phyloP scores from a whole-genome alignment of 2,797 vertebrate genomes.

The Valencia hispanica region DNA sequence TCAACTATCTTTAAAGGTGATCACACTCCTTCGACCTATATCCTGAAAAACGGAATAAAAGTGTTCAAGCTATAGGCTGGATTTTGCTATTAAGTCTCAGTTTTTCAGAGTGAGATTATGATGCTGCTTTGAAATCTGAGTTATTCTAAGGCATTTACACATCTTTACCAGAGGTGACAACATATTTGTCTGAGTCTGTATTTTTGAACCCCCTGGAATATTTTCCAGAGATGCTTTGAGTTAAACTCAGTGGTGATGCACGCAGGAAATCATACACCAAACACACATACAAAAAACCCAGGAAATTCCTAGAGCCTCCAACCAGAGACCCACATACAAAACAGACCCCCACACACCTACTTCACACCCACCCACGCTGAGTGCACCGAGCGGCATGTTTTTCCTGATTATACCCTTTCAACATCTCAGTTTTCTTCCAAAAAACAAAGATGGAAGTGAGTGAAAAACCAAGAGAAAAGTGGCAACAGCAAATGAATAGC shows the following conservation, averaged over 20 bases:
- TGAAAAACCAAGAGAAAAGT: conserved; percentile 10
- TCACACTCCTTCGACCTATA: neutral
- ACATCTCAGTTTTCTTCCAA: neutral
- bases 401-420: conserved; percentile 24
- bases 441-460: conserved; percentile 7
- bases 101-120: neutral
- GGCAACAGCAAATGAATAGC: conserved; percentile 1
- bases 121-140: neutral
- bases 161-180: neutral
- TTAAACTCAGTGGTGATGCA: neutral
- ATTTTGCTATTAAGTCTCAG: neutral
- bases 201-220: neutral
- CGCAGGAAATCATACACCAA: neutral
- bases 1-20: neutral
- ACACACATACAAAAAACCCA: neutral
- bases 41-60: neutral
- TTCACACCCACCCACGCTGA: conserved; percentile 14
- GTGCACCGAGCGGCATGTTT: conserved; percentile 3
- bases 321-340: neutral
- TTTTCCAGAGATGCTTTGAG: neutral
- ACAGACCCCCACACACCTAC: conserved; percentile 1
- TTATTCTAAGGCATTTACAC: neutral
- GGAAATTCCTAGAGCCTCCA: neutral
- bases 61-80: neutral
- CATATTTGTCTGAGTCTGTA: neutral